Percentiles rank a stretch among this genome's conserved stretches.
These are phyloP conservation scores for Galeruca laticollis DNA, from an alignment of 2,888 invertebrate species.

Conservation along the genomic window DNA sequence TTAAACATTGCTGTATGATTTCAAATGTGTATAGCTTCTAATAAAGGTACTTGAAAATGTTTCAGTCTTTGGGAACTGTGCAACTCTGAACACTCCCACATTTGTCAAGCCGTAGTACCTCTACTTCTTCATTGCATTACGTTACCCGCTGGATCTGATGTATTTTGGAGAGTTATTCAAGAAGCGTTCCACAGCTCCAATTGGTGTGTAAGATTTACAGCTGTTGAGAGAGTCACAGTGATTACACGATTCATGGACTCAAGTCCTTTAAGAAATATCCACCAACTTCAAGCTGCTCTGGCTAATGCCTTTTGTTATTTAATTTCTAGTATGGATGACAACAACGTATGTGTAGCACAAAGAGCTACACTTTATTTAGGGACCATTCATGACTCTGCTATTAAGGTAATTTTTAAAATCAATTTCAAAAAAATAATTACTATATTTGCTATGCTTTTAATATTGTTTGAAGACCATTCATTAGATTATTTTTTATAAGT, in stretches of 20 bases:
- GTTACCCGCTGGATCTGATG: conserved; percentile 92
- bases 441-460: too few species aligned
- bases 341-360: conserved; percentile 95
- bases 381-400: conserved; percentile 90
- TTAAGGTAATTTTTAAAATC: conserved; percentile 73
- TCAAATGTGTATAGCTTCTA: too few species aligned
- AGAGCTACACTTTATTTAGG: conserved; percentile 92
- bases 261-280: conserved; percentile 85
- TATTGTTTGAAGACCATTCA: too few species aligned
- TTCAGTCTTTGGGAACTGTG: conserved; percentile 91
- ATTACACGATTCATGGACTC: conserved; percentile 94
- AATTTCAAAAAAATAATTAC: conserved; percentile 42
- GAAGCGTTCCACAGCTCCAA: conserved; percentile 92
- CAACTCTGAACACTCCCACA: conserved; percentile 93
- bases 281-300: conserved; percentile 89
- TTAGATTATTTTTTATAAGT: neutral
- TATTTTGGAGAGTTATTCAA: conserved; percentile 95
- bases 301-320: conserved; percentile 98
- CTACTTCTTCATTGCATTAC: conserved; percentile 95
- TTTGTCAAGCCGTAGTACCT: conserved; percentile 92
- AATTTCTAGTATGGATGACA: conserved; percentile 95
- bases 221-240: conserved; percentile 94
- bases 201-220: conserved; percentile 91
- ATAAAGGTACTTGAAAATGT: conserved; percentile 31
- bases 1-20: too few species aligned